phyloP scores from a whole-genome alignment of 2,113 vertebrate species.

The Ahaetulla prasina region DNA sequence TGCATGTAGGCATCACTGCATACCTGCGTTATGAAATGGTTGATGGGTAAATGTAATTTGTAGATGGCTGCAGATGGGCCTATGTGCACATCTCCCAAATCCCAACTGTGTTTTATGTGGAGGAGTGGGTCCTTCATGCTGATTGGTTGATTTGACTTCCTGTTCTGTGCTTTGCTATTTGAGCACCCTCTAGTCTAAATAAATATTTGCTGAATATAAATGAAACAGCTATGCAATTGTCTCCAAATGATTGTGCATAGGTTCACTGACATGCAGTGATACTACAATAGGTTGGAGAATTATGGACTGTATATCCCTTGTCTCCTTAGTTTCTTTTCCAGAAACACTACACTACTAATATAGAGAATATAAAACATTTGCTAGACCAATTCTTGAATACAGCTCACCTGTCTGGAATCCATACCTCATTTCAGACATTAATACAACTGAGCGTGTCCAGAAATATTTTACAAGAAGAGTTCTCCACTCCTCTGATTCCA shows the following conservation, averaged over 20 bases:
- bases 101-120: background rate
- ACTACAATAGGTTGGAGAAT: background rate
- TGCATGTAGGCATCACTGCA: background rate
- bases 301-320: background rate
- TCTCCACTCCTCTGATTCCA: too few species aligned
- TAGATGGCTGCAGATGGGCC: background rate
- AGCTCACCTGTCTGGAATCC: too few species aligned
- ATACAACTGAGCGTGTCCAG: too few species aligned
- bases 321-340: too few species aligned
- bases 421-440: too few species aligned
- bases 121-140: background rate
- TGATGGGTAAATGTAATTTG: background rate
- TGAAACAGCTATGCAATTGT: background rate
- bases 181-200: background rate
- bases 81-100: background rate
- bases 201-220: background rate
- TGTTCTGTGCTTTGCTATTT: background rate
- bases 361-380: too few species aligned
- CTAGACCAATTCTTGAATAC: too few species aligned
- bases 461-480: too few species aligned
- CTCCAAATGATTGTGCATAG: background rate
- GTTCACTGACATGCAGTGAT: background rate
- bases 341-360: too few species aligned
- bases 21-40: background rate
- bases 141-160: background rate